Base-by-base conservation (phyloP, 2,113 vertebrate species). In the Corydoras maculifer region DNA sequence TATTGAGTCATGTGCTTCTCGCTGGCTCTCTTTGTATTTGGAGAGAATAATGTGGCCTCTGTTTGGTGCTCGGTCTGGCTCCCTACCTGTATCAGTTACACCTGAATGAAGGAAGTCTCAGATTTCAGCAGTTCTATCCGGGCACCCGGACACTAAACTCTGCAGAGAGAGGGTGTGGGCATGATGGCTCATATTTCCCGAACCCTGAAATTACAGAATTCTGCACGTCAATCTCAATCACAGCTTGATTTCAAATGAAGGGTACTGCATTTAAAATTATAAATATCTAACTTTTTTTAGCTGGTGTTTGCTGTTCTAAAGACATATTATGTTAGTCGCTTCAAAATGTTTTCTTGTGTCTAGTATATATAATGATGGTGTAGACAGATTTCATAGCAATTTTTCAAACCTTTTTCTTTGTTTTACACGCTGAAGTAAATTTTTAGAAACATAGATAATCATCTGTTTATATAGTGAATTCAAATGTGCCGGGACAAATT, bases 71-170 rank as follows among this genome's bases (percentile, higher is more conserved):
- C 53, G 67, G 25, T 53, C 65, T 66, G 66, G 65, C 53, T 77
- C 61, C 81, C 80, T 88, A 87, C 88, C 87, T 89, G 88, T 89
- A 90, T 91, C 86, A 10, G 81, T 90, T 90, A 88, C 89, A 90
- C 86, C 87, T 88, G 85, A 83, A 79, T 77, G 73, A 73, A 8
- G 76, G 69, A 51, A 55, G 31, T 64, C 62, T 88, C 71, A 55
- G 77, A 77, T 89, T 90, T 81, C 83, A 58, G 9, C 75, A 13
- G 51, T 78, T 80, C 84, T 84, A 87, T 88, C 81, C 84, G 83
- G 87, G 87, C 84, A 77, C 84, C 86, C 79, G 80, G 35, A 43
- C 35, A 85, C 83, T 89, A 79, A 86, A 82, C 84, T 81, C 32
- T 54, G 59, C 55, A 8, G 18, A 72, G 77, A 75, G 73, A 70